phyloP scores from a whole-genome alignment of 2,797 vertebrate genomes.

The Botia kubotai region DNA sequence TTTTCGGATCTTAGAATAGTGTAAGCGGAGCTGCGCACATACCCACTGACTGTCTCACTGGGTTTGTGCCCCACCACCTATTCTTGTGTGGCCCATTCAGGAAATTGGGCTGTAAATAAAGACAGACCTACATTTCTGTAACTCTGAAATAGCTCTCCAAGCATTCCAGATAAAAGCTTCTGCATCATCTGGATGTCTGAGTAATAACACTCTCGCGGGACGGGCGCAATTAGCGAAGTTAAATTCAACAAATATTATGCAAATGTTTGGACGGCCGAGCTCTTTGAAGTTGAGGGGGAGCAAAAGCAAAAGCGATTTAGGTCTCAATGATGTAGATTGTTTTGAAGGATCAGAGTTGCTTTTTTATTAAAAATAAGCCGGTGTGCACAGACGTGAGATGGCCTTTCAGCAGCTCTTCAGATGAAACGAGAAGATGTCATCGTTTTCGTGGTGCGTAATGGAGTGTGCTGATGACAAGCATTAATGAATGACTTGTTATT shows the following conservation, averaged over 20 bases:
- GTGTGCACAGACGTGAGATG: neutral
- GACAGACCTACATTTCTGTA: slow-evolving; percentile 29
- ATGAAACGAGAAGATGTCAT: neutral
- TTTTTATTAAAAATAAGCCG: slow-evolving; percentile 25
- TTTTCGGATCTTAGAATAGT: slow-evolving; percentile 38
- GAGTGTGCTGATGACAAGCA: neutral
- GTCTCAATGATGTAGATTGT: neutral
- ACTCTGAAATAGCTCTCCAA: slow-evolving; percentile 41
- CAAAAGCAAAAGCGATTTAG: slow-evolving; percentile 49
- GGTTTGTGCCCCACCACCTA: slow-evolving; percentile 29
- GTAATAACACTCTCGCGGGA: slow-evolving; percentile 65
- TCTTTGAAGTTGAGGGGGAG: slow-evolving; percentile 67
- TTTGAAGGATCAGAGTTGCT: slow-evolving; percentile 24
- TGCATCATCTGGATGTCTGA: slow-evolving; percentile 65
- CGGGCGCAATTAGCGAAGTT: slow-evolving; percentile 67
- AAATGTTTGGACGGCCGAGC: slow-evolving; percentile 67
- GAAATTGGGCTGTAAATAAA: slow-evolving; percentile 57
- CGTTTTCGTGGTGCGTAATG: neutral
- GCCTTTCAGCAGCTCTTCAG: neutral
- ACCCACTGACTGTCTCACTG: slow-evolving; percentile 35
- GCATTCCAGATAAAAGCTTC: slow-evolving; percentile 51
- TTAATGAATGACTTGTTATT: neutral
- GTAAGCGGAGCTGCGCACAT: slow-evolving; percentile 33
- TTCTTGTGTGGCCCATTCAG: slow-evolving; percentile 54
- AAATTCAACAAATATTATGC: slow-evolving; percentile 69